Percentiles rank a stretch among this genome's conserved stretches.
Conservation (phyloP, 2,797 vertebrate species). For the Sebastes hopkinsi region DNA sequence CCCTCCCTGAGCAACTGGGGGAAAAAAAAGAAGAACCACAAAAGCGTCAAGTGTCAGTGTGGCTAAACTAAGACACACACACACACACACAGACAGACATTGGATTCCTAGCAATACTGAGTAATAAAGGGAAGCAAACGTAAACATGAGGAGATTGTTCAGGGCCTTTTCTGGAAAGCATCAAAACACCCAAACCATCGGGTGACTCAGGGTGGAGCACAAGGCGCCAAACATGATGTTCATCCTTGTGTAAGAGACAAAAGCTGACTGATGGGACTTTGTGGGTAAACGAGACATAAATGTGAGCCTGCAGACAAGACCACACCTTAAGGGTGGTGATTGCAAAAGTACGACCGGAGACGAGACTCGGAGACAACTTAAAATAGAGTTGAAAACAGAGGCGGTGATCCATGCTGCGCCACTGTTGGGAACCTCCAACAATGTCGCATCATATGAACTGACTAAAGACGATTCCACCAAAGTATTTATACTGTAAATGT, state of each 20-base stretch:
- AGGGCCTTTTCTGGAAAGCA: neutral
- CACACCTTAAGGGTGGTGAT: neutral
- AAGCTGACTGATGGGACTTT: slow-evolving; percentile 12
- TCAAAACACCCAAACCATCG: slow-evolving; percentile 9
- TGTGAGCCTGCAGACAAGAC: neutral
- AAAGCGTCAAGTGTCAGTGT: slow-evolving; percentile 9
- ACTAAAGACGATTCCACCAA: no score
- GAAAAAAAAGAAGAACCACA: slow-evolving; percentile 29
- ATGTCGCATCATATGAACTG: no score
- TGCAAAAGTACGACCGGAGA: neutral
- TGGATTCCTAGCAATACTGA: neutral
- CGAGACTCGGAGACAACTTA: neutral
- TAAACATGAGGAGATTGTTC: slow-evolving; percentile 4
- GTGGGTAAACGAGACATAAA: neutral
- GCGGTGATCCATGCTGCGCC: neutral
- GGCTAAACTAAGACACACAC: neutral
- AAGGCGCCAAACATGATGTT: neutral
- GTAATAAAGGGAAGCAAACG: neutral
- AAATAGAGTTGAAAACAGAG: neutral
- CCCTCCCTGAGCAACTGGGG: slow-evolving; percentile 33
- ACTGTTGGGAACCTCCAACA: neutral
- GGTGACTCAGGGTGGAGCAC: slow-evolving; percentile 6
- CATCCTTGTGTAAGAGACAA: neutral
- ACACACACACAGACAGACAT: neutral
- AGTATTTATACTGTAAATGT: no score